These are phyloP conservation scores for Macrosoma leucophasiata DNA, from an alignment of 2,888 invertebrate genomes.

Conservation along the genomic window DNA sequence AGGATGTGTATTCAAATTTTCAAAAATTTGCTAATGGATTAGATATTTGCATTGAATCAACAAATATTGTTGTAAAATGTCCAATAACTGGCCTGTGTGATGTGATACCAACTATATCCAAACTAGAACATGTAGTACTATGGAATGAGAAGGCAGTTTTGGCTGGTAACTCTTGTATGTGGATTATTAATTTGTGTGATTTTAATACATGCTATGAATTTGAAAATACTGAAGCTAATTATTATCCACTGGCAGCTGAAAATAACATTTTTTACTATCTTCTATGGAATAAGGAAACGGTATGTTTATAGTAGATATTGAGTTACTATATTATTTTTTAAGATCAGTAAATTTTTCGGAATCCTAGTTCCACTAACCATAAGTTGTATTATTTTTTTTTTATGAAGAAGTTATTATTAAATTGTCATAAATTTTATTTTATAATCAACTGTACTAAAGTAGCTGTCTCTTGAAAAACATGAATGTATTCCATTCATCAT, in stretches of 20 bases:
- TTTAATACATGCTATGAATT: slow-evolving; percentile 40
- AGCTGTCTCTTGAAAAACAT: too few species aligned
- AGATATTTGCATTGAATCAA: slow-evolving; percentile 20
- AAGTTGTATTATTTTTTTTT: too few species aligned
- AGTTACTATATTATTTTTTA: too few species aligned
- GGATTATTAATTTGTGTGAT: slow-evolving; percentile 42
- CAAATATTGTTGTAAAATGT: slow-evolving; percentile 35
- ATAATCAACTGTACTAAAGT: too few species aligned
- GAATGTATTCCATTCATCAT: too few species aligned
- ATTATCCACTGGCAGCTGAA: slow-evolving; percentile 40
- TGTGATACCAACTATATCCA: slow-evolving; percentile 27
- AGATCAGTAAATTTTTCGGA: too few species aligned
- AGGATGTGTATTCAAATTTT: too few species aligned
- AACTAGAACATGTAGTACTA: slow-evolving; percentile 33
- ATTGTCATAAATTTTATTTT: too few species aligned
- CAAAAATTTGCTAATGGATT: slow-evolving; percentile 35
- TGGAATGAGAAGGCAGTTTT: slow-evolving; percentile 48
- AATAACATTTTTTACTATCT: slow-evolving; percentile 52
- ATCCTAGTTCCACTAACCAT: too few species aligned
- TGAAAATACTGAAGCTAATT: slow-evolving; percentile 34
- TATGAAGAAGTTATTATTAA: too few species aligned
- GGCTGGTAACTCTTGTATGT: slow-evolving; percentile 42
- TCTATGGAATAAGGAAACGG: slow-evolving; percentile 41
- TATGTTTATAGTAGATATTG: slow-evolving; percentile 26
- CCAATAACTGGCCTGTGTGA: slow-evolving; percentile 45